These are phyloP conservation scores for Corythaixoides concolor DNA, from an alignment of 2,113 vertebrate genomes.

Conservation along the genomic window DNA sequence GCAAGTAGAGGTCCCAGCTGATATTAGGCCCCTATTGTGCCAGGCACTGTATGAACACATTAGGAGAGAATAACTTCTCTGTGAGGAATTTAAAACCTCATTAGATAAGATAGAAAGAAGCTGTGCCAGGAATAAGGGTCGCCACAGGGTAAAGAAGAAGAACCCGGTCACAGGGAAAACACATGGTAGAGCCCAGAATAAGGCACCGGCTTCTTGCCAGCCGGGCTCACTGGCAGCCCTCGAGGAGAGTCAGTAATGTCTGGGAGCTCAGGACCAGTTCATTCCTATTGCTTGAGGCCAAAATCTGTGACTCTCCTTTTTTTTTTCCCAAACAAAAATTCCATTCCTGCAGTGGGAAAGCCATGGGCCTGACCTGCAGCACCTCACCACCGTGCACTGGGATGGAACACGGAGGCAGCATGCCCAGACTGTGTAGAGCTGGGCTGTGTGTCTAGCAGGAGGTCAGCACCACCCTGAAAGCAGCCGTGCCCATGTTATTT, in stretches of 20 bases:
- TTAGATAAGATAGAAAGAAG: slow-evolving; percentile 9
- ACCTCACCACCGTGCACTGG: fast-evolving
- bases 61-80: background rate
- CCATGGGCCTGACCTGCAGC: background rate
- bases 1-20: slow-evolving; percentile 14
- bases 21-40: slow-evolving; percentile 7
- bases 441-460: background rate
- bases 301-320: background rate
- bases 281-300: background rate
- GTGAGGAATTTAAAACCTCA: slow-evolving; percentile 2
- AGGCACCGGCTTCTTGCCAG: background rate
- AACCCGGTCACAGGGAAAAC: background rate
- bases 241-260: background rate
- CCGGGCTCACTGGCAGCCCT: background rate
- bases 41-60: background rate
- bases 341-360: background rate
- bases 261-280: background rate
- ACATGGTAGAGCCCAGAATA: background rate
- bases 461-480: background rate
- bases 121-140: background rate
- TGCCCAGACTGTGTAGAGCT: fast-evolving
- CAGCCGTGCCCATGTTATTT: background rate
- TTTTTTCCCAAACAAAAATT: background rate
- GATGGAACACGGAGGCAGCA: background rate
- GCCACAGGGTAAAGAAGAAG: background rate